Evolutionary conservation across 1,140 invertebrate genomes (phyloP), one percentile per base, ranked within the genome.

Genomic region (Babylonia areolata): DNA sequence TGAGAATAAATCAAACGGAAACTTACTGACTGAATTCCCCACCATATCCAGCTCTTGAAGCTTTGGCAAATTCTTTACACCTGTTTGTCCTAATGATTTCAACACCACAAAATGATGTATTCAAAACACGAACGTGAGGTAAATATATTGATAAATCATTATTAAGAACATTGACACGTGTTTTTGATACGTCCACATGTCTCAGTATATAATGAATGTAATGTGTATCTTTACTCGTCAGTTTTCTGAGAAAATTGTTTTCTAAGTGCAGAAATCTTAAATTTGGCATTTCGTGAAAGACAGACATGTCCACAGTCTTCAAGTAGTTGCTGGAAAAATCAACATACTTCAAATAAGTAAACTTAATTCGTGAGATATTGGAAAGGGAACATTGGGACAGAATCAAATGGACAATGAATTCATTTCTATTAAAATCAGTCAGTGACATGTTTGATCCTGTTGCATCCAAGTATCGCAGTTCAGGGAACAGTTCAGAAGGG

Each of bases 1-100:
- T 33, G 17, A 54, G n/a, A 89, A 87, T 35, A 88, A 54, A n/a
- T 86, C 79, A 23, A n/a, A 17, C 0, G 83, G 54, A 81, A 89
- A 87, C n/a, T 75, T 39, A 64, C 46, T 37, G 3, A 90, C 42
- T 33, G 46, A 17, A 73, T 84, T 85, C 17, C 82, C 23, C 35
- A 78, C 37, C 35, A 87, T 28, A 42, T 87, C 82, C 35, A 87
- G 31, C 1, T 35, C 37, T 28, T 17, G 51, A 9, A 87, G 40
- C 35, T 39, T 23, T 40, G 39, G 42, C 33, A 81, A 42, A 31
- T 71, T 37, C 0, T 69, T 46, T 64, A 87, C 82, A 31, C 77
- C 84, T 28, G 37, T 69, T 28, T 51, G 9, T 73, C 78, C n/a
- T 71, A 54, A 87, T 85, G 15, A 6, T 46, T 2, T 37, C 12